Base-by-base conservation (phyloP, 2,888 invertebrate genomes). In the Lamellibrachia satsuma region DNA sequence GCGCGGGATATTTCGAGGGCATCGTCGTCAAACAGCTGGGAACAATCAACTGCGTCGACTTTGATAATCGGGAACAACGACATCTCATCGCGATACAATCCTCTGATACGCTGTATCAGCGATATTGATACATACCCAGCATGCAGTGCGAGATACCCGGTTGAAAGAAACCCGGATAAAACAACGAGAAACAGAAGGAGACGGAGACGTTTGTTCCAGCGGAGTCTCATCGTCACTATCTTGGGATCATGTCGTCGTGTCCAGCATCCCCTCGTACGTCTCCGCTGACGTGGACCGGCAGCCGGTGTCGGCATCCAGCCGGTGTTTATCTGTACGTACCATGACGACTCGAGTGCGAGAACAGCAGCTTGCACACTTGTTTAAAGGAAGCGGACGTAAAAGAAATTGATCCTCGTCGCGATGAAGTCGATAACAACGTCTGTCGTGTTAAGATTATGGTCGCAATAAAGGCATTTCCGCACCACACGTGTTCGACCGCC, bases 321-420 rank as follows among this genome's bases (percentile, higher is more conserved):
- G 0, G 39, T 39, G 39, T 39, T 39, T 39, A 39, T 39, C 39
- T 39, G 39, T 39, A 39, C 0, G 75, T 6, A 6, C 75, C 75
- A 75, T 75, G 75, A 11, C 75, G 75, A 75, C 75, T 11, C 75
- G 6, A 75, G 75, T 3, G 75, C 75, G 75, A 22, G 22, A 15
- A n/a, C 75, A 75, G n/a, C 75, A 75, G 75, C 75, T 75, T 75
- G 75, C 75, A 15, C 75, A 75, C 75, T 75, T n/a, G 75, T 75
- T 2, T 75, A 75, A 75, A 75, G 75, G 22, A 75, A 75, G 75
- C 75, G 75, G 75, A 75, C 75, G 75, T 75, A 75, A 75, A 75
- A 75, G 75, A 75, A 75, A 75, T 75, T 75, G 75, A 75, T 75
- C 75, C 75, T 75, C 75, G 75, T 75, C 75, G 75, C 75, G 75